Evolutionary conservation across 2,888 invertebrate species (phyloP).

Genomic region (Hydriomena furcata): DNA sequence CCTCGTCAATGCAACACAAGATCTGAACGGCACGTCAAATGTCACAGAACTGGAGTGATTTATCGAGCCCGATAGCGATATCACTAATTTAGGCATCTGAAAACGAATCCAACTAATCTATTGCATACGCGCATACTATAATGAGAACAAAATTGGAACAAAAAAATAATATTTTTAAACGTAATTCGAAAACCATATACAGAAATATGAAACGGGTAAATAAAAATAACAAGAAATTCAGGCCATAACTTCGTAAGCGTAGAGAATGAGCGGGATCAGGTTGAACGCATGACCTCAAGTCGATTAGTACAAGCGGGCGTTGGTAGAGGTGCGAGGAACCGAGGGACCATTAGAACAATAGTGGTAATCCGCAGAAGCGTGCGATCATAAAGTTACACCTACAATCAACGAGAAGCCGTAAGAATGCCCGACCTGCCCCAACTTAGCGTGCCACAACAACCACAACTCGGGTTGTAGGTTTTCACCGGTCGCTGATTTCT

Average conservation of each 20-base stretch:
- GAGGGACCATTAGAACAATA: conserved; percentile 75
- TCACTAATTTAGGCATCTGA: conserved; percentile 59
- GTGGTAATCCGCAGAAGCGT: conserved; percentile 69
- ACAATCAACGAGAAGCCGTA: conserved; percentile 63
- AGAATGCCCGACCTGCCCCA: conserved; percentile 67
- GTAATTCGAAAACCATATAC: conserved; percentile 13
- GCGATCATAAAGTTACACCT: conserved; percentile 75
- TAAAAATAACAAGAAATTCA: conserved; percentile 39
- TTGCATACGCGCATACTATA: background rate
- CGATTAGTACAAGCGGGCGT: conserved; percentile 37
- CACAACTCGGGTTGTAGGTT: conserved; percentile 44
- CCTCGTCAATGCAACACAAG: conserved; percentile 70
- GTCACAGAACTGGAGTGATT: conserved; percentile 67
- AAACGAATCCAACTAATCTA: background rate
- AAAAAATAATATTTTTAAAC: conserved; percentile 11
- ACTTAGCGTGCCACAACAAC: conserved; percentile 49
- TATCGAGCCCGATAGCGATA: conserved; percentile 66
- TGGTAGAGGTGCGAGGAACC: conserved; percentile 61
- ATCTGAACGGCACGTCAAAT: conserved; percentile 72
- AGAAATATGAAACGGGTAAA: conserved; percentile 23
- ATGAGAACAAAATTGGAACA: background rate
- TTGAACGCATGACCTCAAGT: conserved; percentile 68
- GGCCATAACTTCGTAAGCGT: conserved; percentile 56
- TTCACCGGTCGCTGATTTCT: conserved; percentile 39
- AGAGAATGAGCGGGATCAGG: conserved; percentile 66